Conservation (phyloP, 2,888 invertebrate species). For the Luperina testacea region DNA sequence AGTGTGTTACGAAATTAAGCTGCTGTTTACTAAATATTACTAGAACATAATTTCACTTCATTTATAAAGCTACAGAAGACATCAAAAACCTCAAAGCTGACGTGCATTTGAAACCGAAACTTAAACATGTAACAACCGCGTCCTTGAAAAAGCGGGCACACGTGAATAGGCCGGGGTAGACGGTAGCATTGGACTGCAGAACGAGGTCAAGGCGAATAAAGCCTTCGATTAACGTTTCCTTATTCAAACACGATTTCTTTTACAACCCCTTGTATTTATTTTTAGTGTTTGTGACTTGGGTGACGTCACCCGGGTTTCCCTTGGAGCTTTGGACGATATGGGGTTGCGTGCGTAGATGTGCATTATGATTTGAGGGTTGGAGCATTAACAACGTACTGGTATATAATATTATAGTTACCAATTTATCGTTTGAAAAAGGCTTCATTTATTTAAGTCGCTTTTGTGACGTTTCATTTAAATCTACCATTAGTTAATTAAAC, state of each 20-base stretch:
- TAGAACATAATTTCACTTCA: background rate
- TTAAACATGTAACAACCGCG: constrained; percentile 50
- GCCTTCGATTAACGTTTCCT: constrained; percentile 70
- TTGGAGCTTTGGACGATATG: constrained; percentile 38
- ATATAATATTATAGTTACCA: constrained; percentile 3
- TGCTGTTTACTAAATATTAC: background rate
- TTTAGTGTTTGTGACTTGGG: constrained; percentile 57
- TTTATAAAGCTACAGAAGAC: constrained; percentile 3
- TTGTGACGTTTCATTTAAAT: background rate
- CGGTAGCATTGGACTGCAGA: constrained; percentile 69
- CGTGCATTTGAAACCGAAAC: constrained; percentile 42
- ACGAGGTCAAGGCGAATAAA: constrained; percentile 70
- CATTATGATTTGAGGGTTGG: constrained; percentile 43
- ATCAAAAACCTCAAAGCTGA: constrained; percentile 9
- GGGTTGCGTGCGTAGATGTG: constrained; percentile 48
- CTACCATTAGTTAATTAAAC: background rate
- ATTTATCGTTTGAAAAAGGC: constrained; percentile 21
- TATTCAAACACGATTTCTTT: constrained; percentile 69
- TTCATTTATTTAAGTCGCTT: background rate
- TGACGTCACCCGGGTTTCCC: constrained; percentile 56
- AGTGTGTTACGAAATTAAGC: background rate
- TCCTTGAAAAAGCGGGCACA: constrained; percentile 68
- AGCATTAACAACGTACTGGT: constrained; percentile 33
- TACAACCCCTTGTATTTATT: constrained; percentile 64
- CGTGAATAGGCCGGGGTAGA: constrained; percentile 63